Conservation (phyloP, 2,113 vertebrate genomes). For the Mustela lutreola region DNA sequence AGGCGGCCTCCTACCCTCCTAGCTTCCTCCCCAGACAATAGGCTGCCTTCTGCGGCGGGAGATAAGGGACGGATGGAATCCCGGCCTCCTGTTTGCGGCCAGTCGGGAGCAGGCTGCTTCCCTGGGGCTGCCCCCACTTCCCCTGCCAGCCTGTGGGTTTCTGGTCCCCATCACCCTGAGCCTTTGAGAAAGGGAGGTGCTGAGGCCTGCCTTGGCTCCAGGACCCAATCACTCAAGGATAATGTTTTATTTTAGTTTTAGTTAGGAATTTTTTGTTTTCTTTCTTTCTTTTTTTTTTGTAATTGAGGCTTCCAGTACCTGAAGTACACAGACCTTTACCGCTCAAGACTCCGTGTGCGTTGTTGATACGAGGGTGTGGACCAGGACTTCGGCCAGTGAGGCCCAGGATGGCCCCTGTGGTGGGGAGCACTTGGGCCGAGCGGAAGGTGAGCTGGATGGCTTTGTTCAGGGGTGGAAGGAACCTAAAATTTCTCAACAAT, state of each 20-base stretch:
- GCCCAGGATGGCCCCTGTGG: not conserved
- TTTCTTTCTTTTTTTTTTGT: not conserved
- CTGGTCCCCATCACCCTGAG: accelerated
- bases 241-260: not conserved
- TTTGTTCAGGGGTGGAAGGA: not conserved
- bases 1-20: not conserved
- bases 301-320: not conserved
- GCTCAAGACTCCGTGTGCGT: no score
- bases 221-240: not conserved
- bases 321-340: no score
- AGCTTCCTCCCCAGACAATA: not conserved
- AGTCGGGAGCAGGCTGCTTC: not conserved
- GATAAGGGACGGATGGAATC: not conserved
- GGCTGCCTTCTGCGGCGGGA: not conserved
- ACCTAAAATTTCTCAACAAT: not conserved
- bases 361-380: not conserved
- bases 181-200: not conserved
- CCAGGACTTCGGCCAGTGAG: no score
- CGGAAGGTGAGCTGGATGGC: not conserved
- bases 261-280: not conserved
- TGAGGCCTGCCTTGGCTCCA: not conserved
- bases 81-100: not conserved
- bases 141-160: not conserved
- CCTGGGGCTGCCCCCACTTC: accelerated
- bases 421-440: not conserved